Conservation (phyloP, 1,140 invertebrate species). For the Scaptomyza pallida region DNA sequence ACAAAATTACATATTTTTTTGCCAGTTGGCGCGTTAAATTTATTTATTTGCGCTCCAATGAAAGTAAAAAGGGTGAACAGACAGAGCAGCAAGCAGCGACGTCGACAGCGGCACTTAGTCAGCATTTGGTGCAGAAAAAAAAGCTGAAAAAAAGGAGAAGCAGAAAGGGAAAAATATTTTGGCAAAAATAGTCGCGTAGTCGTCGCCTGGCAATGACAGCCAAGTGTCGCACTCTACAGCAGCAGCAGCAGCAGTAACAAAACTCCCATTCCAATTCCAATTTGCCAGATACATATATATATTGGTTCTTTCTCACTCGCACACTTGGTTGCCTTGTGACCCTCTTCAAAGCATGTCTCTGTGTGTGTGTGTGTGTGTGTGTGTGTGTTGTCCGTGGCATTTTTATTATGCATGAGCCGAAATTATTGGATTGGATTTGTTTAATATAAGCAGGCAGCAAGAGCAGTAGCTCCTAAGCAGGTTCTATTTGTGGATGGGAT, state of each 20-base stretch:
- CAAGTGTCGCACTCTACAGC: constrained; percentile 32
- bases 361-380: constrained; percentile 25
- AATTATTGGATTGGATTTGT: constrained; percentile 55
- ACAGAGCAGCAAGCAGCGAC: constrained; percentile 1
- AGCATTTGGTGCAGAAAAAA: constrained; percentile 57
- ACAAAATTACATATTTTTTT: constrained; percentile 22
- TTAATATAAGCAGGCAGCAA: constrained; percentile 40
- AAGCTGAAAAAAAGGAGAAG: too few relatives aligned
- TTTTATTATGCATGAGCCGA: constrained; percentile 57
- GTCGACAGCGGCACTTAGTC: constrained; percentile 63
- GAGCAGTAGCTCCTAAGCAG: constrained; percentile 14
- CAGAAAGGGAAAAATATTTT: constrained; percentile 34
- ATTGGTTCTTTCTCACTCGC: background rate
- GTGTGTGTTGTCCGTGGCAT: constrained; percentile 39
- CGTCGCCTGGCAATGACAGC: constrained; percentile 43
- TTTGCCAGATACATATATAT: background rate
- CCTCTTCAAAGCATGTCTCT: constrained; percentile 35
- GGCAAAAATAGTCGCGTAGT: constrained; percentile 48
- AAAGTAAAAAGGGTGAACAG: constrained; percentile 47
- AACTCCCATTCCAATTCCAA: constrained; percentile 3
- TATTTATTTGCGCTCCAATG: constrained; percentile 53
- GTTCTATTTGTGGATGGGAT: background rate
- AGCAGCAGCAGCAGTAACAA: background rate
- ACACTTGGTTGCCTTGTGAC: background rate
- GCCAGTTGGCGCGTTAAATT: constrained; percentile 49